Percentiles rank a stretch among this genome's conserved stretches.
phyloP scores from a whole-genome alignment of 2,113 vertebrate species.

The Labeo catla region DNA sequence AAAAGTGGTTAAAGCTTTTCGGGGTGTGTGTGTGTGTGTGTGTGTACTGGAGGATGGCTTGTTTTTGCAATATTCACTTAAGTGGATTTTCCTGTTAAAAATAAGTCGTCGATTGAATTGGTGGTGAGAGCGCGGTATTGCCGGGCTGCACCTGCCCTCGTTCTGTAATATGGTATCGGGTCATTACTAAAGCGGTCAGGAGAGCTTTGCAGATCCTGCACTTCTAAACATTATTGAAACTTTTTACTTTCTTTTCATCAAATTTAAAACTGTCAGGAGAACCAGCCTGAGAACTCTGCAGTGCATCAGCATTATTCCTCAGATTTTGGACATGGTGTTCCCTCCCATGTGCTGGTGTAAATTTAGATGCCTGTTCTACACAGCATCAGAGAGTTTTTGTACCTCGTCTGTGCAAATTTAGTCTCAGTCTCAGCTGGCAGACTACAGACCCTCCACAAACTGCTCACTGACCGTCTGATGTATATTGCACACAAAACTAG shows the following conservation, averaged over 20 bases:
- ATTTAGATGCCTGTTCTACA: not conserved
- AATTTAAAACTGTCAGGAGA: constrained; percentile 1
- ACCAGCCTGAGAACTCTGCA: not conserved
- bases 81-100: constrained; percentile 31
- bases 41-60: not conserved
- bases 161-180: constrained; percentile 34
- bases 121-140: not conserved
- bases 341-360: not conserved
- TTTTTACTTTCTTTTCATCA: constrained; percentile 26
- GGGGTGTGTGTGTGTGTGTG: not conserved
- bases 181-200: constrained; percentile 60
- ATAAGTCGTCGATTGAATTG: not conserved
- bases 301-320: constrained; percentile 28
- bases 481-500: not conserved
- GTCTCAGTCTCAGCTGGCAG: not conserved
- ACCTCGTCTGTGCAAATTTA: not conserved
- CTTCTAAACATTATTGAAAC: constrained; percentile 33
- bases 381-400: not conserved
- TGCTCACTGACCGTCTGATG: not conserved
- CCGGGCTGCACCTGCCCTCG: not conserved
- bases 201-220: constrained; percentile 40
- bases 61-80: constrained; percentile 6
- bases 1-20: not conserved
- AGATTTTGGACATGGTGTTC: not conserved
- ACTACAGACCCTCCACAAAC: not conserved